A percentile compares a stretch with the other conserved stretches of the same genome.
These are phyloP conservation scores for Netelia virgata DNA, from an alignment of 2,888 invertebrate species.

Conservation along the genomic window DNA sequence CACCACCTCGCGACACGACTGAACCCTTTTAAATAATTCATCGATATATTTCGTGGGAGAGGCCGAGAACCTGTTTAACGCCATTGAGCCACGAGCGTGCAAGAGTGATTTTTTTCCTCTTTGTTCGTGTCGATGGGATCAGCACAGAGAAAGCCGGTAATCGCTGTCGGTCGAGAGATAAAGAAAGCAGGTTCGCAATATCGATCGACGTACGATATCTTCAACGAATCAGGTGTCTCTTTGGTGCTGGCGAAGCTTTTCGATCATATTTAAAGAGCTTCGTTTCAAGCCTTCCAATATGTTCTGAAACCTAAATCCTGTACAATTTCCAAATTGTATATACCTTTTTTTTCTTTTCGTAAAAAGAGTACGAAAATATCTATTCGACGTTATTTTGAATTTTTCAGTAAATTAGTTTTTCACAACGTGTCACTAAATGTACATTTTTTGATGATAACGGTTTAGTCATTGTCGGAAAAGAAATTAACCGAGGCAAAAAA, in stretches of 20 bases:
- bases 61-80: conserved; percentile 39
- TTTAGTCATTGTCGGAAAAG: not conserved
- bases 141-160: conserved; percentile 35
- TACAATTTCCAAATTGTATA: too few relatives aligned
- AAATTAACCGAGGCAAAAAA: not conserved
- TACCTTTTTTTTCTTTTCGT: too few relatives aligned
- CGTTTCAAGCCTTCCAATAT: not conserved
- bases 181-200: not conserved
- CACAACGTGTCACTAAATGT: too few relatives aligned
- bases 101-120: conserved; percentile 31
- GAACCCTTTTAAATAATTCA: conserved; percentile 56
- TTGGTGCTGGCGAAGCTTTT: not conserved
- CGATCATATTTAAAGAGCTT: not conserved
- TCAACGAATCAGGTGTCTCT: not conserved
- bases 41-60: conserved; percentile 57
- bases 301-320: too few relatives aligned
- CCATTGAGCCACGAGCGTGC: conserved; percentile 20
- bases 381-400: too few relatives aligned
- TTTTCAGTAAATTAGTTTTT: too few relatives aligned
- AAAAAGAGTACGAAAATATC: too few relatives aligned
- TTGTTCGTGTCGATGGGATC: conserved; percentile 57
- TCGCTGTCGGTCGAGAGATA: conserved; percentile 5
- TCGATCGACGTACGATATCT: not conserved
- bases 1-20: conserved; percentile 32
- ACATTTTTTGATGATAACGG: too few relatives aligned